Evolutionary conservation across 2,113 vertebrate species (phyloP), one percentile per base, ranked within the genome.

Genomic region (Machaerirhynchus nigripectus): DNA sequence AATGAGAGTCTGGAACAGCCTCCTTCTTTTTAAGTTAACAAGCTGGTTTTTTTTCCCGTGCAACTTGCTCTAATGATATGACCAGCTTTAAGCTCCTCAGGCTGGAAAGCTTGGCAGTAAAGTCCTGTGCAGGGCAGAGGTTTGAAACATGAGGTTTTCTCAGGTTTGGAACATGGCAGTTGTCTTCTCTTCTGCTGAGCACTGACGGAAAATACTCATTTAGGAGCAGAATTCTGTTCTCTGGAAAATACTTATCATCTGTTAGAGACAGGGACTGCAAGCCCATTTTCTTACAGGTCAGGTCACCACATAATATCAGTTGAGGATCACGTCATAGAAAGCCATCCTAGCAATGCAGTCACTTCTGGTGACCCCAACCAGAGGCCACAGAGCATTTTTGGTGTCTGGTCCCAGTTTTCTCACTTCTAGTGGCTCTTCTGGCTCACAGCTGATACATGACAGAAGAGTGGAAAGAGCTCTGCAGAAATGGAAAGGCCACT

Each of bases 1-100:
- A 96, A 96, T 84, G 61, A 90, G 76, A 89, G 73, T 86, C 86
- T 95, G 95, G 71, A 97, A 89, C 80, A 93, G 65, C 76, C 76
- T 78, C 13, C 76, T 90, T 90, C 73, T 61, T 78, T 87, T 55
- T 53, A 63, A 83, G 75, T 87, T 78, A 84, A 90, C 83, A 64
- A 82, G 53, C 75, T 77, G 60, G 14, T 90, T 95, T 84, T 76
- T 96, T 87, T 96, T 64, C 57, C 37, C 24, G 63, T 83, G 53
- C 70, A 93, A 89, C 88, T 94, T 88, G 64, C 88, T 89, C 28
- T 93, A 93, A 95, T 87, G 79, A 80, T 79, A 81, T 49, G 70
- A 85, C 70, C 70, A 80, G 55, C 74, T 91, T 95, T 95, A 90
- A 94, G 94, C 88, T 91, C 84, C 60, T 64, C 71, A n/a, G 77